A percentile compares a stretch with the other conserved stretches of the same genome.
Conservation (phyloP, 92 coral and sea anemone species). For the Micromussa lordhowensis region DNA sequence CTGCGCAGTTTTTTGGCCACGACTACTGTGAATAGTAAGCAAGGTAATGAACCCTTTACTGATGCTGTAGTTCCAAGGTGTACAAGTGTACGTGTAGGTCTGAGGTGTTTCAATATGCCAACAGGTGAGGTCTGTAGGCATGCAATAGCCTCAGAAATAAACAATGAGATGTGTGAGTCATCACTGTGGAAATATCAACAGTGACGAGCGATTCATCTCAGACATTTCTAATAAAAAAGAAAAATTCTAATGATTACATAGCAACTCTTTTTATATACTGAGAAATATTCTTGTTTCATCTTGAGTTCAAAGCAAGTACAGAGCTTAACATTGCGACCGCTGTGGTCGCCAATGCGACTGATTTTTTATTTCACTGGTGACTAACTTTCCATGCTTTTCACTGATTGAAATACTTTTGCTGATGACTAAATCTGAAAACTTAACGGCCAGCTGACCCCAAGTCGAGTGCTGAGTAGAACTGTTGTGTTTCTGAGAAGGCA, state of each 20-base stretch:
- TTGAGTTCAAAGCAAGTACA: too few relatives aligned
- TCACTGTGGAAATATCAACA: slow-evolving; percentile 46
- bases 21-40: not conserved
- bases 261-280: not conserved
- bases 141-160: slow-evolving; percentile 90
- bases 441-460: too few relatives aligned
- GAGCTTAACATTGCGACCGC: too few relatives aligned
- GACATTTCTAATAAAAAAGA: slow-evolving; percentile 7
- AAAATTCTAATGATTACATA: not conserved
- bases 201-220: slow-evolving; percentile 71
- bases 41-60: slow-evolving; percentile 9
- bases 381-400: too few relatives aligned
- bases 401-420: too few relatives aligned
- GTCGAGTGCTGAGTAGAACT: too few relatives aligned
- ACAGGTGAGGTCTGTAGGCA: slow-evolving; percentile 61
- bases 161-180: slow-evolving; percentile 75
- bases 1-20: slow-evolving; percentile 9
- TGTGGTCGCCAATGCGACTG: too few relatives aligned
- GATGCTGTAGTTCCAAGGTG: too few relatives aligned
- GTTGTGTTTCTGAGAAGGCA: too few relatives aligned
- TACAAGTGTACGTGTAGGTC: not conserved
- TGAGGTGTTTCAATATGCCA: slow-evolving; percentile 91
- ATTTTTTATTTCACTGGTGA: too few relatives aligned
- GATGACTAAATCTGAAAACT: too few relatives aligned
- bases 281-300: not conserved